Evolutionary conservation across 2,113 vertebrate species (phyloP).

Genomic region (Sylvietta virens): DNA sequence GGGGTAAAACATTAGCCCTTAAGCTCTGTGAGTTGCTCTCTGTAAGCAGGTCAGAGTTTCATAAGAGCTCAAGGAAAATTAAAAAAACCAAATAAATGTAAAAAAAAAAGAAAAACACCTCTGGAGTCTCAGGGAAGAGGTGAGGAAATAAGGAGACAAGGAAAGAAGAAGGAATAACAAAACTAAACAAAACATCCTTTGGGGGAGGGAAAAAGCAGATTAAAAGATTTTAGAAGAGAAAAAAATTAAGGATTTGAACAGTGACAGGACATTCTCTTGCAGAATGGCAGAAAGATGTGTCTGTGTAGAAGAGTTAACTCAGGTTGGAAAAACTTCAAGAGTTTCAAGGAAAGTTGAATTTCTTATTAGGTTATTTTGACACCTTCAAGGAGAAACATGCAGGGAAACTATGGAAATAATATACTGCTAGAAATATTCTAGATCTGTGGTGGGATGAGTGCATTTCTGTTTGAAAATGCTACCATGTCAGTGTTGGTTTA

Average conservation of each 20-base stretch:
- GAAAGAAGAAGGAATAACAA: background rate
- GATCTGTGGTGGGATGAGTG: background rate
- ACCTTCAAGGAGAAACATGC: background rate
- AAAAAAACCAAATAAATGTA: background rate
- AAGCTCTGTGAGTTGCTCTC: background rate
- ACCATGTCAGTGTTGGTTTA: background rate
- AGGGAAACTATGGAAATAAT: background rate
- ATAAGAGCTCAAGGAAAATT: background rate
- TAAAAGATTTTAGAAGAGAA: background rate
- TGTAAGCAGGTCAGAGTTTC: background rate
- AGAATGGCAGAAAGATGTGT: background rate
- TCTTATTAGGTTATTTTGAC: background rate
- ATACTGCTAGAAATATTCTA: background rate
- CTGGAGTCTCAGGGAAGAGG: background rate
- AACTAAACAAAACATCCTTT: background rate
- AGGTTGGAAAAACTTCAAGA: background rate
- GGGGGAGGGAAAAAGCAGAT: background rate
- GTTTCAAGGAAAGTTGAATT: background rate
- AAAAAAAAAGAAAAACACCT: background rate
- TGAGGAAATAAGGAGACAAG: background rate
- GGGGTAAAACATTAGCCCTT: constrained; percentile 21
- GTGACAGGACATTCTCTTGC: background rate
- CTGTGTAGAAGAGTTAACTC: background rate
- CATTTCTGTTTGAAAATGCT: background rate
- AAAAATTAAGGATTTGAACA: background rate